phyloP scores from a whole-genome alignment of 2,113 vertebrate genomes.

The Pseudonaja textilis region DNA sequence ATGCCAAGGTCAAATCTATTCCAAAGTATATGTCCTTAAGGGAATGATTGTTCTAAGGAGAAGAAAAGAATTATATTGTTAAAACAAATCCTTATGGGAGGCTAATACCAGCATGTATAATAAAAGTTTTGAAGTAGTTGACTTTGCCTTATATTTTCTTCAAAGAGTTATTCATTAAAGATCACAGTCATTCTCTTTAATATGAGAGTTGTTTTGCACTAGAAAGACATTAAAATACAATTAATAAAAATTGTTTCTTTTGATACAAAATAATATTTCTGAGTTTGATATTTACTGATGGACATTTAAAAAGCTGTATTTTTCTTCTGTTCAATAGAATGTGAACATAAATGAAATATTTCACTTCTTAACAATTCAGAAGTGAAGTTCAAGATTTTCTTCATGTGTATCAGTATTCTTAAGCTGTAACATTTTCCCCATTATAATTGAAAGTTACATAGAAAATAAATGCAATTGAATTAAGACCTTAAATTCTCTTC shows the following conservation, averaged over 20 bases:
- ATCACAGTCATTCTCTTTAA: slow-evolving; percentile 37
- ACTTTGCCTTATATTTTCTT: slow-evolving; percentile 62
- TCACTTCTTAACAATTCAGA: slow-evolving; percentile 2
- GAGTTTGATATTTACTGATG: slow-evolving; percentile 10
- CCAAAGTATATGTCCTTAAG: slow-evolving; percentile 13
- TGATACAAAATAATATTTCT: slow-evolving; percentile 29
- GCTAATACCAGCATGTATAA: slow-evolving; percentile 40
- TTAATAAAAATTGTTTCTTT: slow-evolving; percentile 41
- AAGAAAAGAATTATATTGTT: not conserved
- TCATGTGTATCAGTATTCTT: slow-evolving; percentile 17
- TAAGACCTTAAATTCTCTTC: slow-evolving; percentile 29
- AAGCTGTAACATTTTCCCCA: slow-evolving; percentile 32
- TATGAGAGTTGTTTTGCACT: slow-evolving; percentile 56
- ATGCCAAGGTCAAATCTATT: not conserved
- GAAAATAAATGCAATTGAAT: slow-evolving; percentile 35
- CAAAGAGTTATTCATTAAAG: slow-evolving; percentile 58
- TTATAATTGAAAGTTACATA: slow-evolving; percentile 19
- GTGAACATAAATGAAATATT: slow-evolving; percentile 33
- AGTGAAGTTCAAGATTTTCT: slow-evolving; percentile 47
- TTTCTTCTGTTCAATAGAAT: slow-evolving; percentile 25
- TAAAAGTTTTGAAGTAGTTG: slow-evolving; percentile 62
- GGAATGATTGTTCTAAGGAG: slow-evolving; percentile 8
- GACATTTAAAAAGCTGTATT: slow-evolving; percentile 32
- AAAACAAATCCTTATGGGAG: slow-evolving; percentile 30
- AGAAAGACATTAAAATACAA: slow-evolving; percentile 46